Base-by-base conservation (phyloP, 35 echinoderm and acorn worm genomes). In the Apostichopus californicus region DNA sequence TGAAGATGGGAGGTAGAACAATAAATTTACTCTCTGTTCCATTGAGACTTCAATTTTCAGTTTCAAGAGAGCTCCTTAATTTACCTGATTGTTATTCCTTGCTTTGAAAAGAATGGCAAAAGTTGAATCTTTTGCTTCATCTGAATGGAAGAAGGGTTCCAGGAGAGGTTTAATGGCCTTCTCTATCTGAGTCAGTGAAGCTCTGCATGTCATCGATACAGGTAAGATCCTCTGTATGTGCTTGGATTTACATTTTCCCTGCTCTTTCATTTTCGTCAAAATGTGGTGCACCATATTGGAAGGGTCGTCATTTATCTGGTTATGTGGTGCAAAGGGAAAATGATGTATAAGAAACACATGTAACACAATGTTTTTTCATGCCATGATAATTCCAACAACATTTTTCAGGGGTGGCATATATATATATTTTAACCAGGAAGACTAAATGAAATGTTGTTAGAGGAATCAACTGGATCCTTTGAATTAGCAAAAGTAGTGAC, bases 171-270 rank as follows among this genome's bases (percentile, higher is more conserved):
- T 79, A 11, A 91, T 79, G 0, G 93, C 78, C 77, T 96, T 93
- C 70, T 94, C 91, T 21, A 98, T 94, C 56, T 96, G 81, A 10
- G 94, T 93, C 4, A 87, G 78, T 60, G 57, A 78, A n/a, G 97
- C 78, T 70, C 92, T 91, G 79, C 93, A 96, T 4, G 97, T 93
- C 5, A 87, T 87, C 5, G 71, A 89, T 8, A 95, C 89, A 75
- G 97, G 97, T 13, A 95, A 93, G 63, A 99, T 93, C 6, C 97
- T 59, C 68, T 92, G 80, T 20, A 99, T 93, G 65, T 92, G 89
- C 18, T 92, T 78, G 2, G 93, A 92, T 70, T 94, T 94, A 12
- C 58, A 77, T 17, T 77, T 89, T 20, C 94, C 91, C 54, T 80
- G 92, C 10, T 91, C 78, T 15, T 93, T 79, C 20, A 96, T 78